These are phyloP conservation scores for Larimichthys crocea DNA, from an alignment of 2,113 vertebrate species.

Conservation along the genomic window DNA sequence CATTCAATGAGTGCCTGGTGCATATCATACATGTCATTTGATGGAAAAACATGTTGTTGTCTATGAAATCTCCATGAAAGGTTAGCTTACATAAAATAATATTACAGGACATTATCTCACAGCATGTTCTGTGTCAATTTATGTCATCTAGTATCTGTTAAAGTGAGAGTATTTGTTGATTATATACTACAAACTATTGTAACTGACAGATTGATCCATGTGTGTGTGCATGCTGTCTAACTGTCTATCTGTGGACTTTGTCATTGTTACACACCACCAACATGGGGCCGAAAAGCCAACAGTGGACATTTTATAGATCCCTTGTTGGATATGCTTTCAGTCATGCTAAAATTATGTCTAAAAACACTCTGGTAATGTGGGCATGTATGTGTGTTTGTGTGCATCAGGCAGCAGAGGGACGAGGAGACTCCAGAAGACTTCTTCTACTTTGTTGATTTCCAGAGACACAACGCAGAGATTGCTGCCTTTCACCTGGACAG, in stretches of 20 bases:
- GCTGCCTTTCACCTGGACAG: slow-evolving; percentile 98
- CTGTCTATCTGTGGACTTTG: no score
- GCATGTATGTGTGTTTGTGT: slow-evolving; percentile 11
- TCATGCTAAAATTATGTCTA: no score
- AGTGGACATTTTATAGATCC: no score
- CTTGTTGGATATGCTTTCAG: no score
- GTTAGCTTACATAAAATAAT: neutral
- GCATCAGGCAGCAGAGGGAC: slow-evolving; percentile 90
- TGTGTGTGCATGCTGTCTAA: neutral
- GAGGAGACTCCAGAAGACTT: slow-evolving; percentile 93
- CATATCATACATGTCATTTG: neutral
- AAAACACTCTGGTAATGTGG: neutral
- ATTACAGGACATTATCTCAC: neutral
- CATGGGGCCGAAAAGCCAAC: no score
- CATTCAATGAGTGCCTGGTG: neutral
- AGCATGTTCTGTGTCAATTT: neutral
- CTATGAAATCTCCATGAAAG: slow-evolving; percentile 11
- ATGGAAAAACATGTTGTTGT: neutral
- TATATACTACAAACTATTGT: neutral
- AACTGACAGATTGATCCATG: slow-evolving; percentile 13
- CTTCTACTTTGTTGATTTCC: slow-evolving; percentile 97
- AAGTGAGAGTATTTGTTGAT: slow-evolving; percentile 37
- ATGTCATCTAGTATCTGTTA: neutral
- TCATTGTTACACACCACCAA: no score
- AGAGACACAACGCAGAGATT: slow-evolving; percentile 97